phyloP scores from a whole-genome alignment of 2,888 invertebrate genomes.

The Nomada flava region DNA sequence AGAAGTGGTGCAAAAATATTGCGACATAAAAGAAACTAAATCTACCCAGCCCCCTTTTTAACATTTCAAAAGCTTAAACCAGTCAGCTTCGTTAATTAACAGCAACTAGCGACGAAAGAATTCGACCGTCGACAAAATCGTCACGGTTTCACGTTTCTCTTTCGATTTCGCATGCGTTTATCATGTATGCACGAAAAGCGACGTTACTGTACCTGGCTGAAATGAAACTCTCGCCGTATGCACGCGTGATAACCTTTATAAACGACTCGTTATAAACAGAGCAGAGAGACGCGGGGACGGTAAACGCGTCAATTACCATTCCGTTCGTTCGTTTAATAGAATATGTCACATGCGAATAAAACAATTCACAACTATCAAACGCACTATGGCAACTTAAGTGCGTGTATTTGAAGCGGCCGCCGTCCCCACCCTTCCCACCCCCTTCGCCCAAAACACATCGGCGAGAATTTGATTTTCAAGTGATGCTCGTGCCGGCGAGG shows the following conservation, averaged over 20 bases:
- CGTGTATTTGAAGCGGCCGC: constrained; percentile 38
- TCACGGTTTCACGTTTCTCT: neutral
- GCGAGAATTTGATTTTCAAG: constrained; percentile 57
- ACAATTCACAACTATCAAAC: constrained; percentile 57
- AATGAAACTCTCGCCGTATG: constrained; percentile 2
- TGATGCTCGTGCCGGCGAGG: constrained; percentile 40
- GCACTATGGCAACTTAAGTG: constrained; percentile 49
- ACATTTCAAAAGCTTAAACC: neutral
- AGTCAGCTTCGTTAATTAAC: neutral
- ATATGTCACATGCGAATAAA: constrained; percentile 54
- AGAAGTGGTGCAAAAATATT: no score
- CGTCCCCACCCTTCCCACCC: neutral
- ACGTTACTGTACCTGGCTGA: neutral
- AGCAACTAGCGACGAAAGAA: neutral
- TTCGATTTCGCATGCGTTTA: neutral
- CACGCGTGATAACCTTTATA: constrained; percentile 19
- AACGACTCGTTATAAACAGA: constrained; percentile 50
- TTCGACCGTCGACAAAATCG: neutral
- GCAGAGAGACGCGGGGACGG: constrained; percentile 18
- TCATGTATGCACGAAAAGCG: neutral
- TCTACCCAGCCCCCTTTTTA: no score
- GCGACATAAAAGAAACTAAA: no score
- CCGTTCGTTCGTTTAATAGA: constrained; percentile 53
- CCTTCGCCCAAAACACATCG: constrained; percentile 18
- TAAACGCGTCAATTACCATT: constrained; percentile 56